These are phyloP conservation scores for Ploceus nigricollis DNA, from an alignment of 2,113 vertebrate genomes.

Conservation along the genomic window DNA sequence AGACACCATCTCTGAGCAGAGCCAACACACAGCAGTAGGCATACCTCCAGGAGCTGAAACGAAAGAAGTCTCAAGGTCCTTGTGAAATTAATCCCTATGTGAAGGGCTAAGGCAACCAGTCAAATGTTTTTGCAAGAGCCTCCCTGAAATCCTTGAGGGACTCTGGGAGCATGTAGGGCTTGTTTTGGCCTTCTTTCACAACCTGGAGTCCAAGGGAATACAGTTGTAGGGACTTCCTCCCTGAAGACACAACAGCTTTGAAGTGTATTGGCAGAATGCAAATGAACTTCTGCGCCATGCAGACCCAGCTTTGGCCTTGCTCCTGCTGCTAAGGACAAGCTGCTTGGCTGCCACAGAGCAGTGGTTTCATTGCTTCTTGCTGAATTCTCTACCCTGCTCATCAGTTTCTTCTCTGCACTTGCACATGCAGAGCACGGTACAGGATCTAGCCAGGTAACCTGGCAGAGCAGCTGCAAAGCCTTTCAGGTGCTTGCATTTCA, in stretches of 20 bases:
- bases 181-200: not conserved
- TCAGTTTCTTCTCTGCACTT: not conserved
- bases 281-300: not conserved
- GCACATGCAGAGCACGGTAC: not conserved
- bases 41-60: not conserved
- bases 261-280: not conserved
- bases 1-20: not conserved
- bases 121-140: not conserved
- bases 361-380: not conserved
- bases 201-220: not conserved
- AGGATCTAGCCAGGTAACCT: not conserved
- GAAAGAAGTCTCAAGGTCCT: not conserved
- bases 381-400: not conserved
- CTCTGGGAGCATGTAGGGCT: not conserved
- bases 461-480: not conserved
- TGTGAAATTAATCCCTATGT: not conserved
- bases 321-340: not conserved
- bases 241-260: not conserved
- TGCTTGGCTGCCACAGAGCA: not conserved
- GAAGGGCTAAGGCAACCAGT: not conserved
- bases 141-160: not conserved
- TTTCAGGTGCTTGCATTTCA: not conserved
- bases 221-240: not conserved
- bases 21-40: not conserved
- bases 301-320: not conserved